These are phyloP conservation scores for Pterocles gutturalis DNA, from an alignment of 2,113 vertebrate species.

Conservation along the genomic window DNA sequence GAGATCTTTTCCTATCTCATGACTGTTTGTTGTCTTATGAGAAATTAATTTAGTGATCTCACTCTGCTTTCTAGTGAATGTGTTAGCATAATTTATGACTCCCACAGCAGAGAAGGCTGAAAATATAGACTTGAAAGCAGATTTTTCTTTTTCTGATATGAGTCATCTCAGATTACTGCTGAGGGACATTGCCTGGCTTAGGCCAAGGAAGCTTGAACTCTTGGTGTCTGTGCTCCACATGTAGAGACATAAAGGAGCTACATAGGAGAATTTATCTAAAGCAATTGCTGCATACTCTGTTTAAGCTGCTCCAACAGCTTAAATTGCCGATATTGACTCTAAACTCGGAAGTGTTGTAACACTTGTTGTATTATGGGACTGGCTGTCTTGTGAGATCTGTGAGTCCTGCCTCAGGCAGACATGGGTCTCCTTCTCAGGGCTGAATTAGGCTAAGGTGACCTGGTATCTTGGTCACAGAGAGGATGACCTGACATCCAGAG, in stretches of 20 bases:
- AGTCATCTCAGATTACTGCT: background rate
- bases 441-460: background rate
- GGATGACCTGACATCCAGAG: background rate
- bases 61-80: background rate
- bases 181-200: background rate
- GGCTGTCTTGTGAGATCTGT: background rate
- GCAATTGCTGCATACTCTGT: background rate
- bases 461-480: background rate
- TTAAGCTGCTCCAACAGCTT: background rate
- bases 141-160: background rate
- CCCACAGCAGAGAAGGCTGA: background rate
- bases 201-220: background rate
- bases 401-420: background rate
- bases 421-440: background rate
- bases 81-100: conserved; percentile 11
- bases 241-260: background rate
- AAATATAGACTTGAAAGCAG: background rate
- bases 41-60: conserved; percentile 2
- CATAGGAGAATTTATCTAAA: background rate
- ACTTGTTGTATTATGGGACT: background rate
- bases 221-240: background rate
- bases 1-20: background rate
- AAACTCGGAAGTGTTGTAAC: background rate
- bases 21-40: background rate
- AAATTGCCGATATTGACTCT: background rate